Conservation (phyloP, 2,113 vertebrate genomes). For the Aptenodytes patagonicus region DNA sequence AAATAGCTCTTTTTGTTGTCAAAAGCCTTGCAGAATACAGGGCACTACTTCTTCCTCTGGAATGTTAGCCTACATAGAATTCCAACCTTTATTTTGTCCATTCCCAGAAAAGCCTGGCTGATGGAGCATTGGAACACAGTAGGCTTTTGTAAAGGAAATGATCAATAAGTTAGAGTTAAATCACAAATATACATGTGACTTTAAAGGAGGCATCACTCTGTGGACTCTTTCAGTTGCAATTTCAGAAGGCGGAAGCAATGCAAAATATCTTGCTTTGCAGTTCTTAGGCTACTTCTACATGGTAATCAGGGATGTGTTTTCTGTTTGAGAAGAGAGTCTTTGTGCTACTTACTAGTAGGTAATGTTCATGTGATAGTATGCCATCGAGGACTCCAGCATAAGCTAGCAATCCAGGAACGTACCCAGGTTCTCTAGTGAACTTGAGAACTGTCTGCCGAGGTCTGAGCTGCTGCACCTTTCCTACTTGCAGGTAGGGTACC, state of each 20-base stretch:
- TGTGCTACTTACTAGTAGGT: fast-evolving
- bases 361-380: fast-evolving
- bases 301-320: background rate
- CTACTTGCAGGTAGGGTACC: background rate
- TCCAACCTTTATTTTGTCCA: background rate
- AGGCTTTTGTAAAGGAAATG: background rate
- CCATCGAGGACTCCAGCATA: fast-evolving
- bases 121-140: background rate
- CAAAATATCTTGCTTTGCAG: background rate
- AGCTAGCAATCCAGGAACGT: fast-evolving
- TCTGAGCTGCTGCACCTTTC: background rate
- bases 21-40: background rate
- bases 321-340: background rate
- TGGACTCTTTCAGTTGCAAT: background rate
- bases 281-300: fast-evolving
- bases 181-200: background rate
- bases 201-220: background rate
- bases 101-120: background rate
- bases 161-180: background rate
- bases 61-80: background rate
- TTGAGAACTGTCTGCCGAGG: background rate
- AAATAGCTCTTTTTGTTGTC: background rate
- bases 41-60: background rate
- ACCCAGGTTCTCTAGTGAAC: background rate
- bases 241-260: background rate